phyloP scores from a whole-genome alignment of 2,797 vertebrate species.

The Dipus sagitta region DNA sequence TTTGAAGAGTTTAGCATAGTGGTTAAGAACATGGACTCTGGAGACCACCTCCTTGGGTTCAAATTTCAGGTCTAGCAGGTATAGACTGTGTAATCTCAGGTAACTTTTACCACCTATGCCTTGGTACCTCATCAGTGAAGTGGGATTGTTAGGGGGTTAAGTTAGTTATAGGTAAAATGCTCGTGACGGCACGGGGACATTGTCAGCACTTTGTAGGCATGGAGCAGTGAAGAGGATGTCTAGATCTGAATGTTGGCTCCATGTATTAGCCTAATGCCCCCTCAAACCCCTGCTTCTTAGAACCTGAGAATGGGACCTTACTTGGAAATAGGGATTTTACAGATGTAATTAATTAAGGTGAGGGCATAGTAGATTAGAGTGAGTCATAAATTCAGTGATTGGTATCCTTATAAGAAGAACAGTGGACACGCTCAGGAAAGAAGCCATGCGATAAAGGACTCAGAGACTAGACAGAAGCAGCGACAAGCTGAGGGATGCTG shows the following conservation, averaged over 20 bases:
- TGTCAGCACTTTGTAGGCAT: fast-evolving
- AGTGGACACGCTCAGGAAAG: neutral
- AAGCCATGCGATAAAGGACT: neutral
- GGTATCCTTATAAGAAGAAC: neutral
- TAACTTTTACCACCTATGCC: neutral
- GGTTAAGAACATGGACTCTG: neutral
- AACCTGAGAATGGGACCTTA: neutral
- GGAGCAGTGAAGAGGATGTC: neutral
- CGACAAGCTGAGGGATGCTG: no score
- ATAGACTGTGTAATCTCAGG: neutral
- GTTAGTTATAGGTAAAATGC: neutral
- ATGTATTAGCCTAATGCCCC: neutral
- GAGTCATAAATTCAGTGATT: neutral
- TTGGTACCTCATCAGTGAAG: neutral
- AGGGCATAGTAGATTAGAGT: neutral
- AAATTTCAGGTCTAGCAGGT: neutral
- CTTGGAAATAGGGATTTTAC: neutral
- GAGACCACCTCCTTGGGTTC: neutral
- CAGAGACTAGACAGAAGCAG: neutral
- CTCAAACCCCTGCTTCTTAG: neutral
- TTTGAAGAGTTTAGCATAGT: neutral
- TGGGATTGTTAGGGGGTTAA: neutral
- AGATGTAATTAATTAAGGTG: neutral
- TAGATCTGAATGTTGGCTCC: neutral
- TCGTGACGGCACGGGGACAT: neutral